phyloP scores from a whole-genome alignment of 2,113 vertebrate genomes.

The Ranitomeya imitator region DNA sequence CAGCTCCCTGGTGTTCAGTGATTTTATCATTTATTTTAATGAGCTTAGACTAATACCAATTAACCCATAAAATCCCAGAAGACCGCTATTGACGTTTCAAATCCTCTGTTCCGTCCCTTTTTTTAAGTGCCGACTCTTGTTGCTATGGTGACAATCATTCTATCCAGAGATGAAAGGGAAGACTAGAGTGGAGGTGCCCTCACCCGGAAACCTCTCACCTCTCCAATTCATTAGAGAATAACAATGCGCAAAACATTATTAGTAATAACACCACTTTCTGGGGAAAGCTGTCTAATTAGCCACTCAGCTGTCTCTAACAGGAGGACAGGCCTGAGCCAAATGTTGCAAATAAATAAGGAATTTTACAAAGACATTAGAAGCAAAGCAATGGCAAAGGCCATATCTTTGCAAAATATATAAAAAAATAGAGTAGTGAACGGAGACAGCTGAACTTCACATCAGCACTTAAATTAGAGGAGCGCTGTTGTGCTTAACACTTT shows the following conservation, averaged over 20 bases:
- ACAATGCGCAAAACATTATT: constrained; percentile 18
- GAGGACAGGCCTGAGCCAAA: not conserved
- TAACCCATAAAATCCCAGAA: constrained; percentile 40
- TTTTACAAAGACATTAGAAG: not conserved
- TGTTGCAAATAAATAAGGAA: not conserved
- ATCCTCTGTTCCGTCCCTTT: not conserved
- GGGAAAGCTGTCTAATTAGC: not conserved
- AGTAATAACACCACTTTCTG: not conserved
- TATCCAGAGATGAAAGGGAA: constrained; percentile 20
- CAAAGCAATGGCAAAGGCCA: not conserved
- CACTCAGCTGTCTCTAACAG: not conserved
- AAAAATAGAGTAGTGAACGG: not conserved
- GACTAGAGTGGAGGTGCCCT: not conserved
- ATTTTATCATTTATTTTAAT: constrained; percentile 43
- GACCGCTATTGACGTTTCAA: constrained; percentile 13
- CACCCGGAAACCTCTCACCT: constrained; percentile 22
- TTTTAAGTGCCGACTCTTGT: constrained; percentile 17
- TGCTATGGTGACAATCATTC: constrained; percentile 27
- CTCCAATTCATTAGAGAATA: constrained; percentile 27
- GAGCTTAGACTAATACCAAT: constrained; percentile 29
- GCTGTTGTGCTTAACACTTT: not conserved
- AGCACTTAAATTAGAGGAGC: not conserved
- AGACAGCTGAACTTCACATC: not conserved
- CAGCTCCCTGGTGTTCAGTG: constrained; percentile 3
- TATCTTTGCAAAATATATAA: not conserved